Percentiles rank a stretch among this genome's conserved stretches.
These are phyloP conservation scores for Columba janthina DNA, from an alignment of 2,113 vertebrate genomes.

Conservation along the genomic window DNA sequence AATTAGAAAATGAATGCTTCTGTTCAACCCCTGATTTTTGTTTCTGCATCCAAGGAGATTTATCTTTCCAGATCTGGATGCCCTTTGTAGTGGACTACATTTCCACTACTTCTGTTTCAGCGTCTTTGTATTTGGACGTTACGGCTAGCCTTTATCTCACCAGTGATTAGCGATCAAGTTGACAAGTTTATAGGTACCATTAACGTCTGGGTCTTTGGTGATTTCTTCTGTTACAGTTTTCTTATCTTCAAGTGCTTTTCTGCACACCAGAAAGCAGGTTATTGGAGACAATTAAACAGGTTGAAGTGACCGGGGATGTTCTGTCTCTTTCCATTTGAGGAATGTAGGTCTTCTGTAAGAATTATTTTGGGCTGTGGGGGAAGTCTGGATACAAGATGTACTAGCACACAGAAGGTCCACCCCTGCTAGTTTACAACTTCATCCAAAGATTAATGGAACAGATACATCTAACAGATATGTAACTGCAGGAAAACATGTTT, in stretches of 20 bases:
- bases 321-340: neutral
- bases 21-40: neutral
- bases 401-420: neutral
- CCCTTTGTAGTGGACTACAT: neutral
- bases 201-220: neutral
- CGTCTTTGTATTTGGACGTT: neutral
- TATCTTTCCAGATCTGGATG: neutral
- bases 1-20: neutral
- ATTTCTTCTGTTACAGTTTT: neutral
- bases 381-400: neutral
- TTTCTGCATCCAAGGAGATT: neutral
- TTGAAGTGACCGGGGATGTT: neutral
- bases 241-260: neutral
- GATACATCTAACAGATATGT: neutral
- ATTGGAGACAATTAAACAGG: neutral
- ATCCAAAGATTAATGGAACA: neutral
- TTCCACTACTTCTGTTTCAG: neutral
- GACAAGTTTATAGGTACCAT: neutral
- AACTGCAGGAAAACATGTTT: neutral
- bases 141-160: neutral
- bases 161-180: neutral
- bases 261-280: neutral
- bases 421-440: neutral
- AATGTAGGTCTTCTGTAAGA: neutral
- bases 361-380: neutral